These are phyloP conservation scores for Dicranocentrus wangi DNA, from an alignment of 2,888 invertebrate genomes.

Conservation along the genomic window DNA sequence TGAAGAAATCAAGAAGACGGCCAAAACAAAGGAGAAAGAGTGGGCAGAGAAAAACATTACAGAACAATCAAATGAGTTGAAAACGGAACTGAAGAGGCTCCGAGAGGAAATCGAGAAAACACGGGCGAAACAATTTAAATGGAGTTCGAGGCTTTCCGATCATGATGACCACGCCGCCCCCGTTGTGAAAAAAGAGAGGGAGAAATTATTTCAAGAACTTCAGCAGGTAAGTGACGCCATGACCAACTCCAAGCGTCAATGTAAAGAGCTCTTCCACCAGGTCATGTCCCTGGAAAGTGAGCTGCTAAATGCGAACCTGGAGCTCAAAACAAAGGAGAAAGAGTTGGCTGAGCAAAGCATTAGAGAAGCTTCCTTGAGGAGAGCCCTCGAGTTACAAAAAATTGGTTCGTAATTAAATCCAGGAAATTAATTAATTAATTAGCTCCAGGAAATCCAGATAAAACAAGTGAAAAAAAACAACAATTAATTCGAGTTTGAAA, in stretches of 20 bases:
- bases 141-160: constrained; percentile 90
- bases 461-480: too few relatives aligned
- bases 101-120: constrained; percentile 98
- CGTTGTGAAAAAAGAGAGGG: constrained; percentile 75
- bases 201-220: constrained; percentile 29
- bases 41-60: constrained; percentile 89
- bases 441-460: too few relatives aligned
- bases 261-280: constrained; percentile 81
- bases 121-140: constrained; percentile 91
- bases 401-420: too few relatives aligned
- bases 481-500: too few relatives aligned
- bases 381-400: constrained; percentile 93
- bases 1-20: constrained; percentile 83
- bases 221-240: constrained; percentile 46
- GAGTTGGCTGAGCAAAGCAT: constrained; percentile 93
- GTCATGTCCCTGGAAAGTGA: constrained; percentile 90
- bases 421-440: too few relatives aligned
- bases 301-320: constrained; percentile 79
- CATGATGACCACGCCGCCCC: constrained; percentile 93
- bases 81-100: constrained; percentile 90
- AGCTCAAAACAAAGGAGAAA: constrained; percentile 86
- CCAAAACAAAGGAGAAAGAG: constrained; percentile 89
- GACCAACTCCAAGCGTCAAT: constrained; percentile 64
- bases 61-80: constrained; percentile 88
- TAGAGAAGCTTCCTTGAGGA: constrained; percentile 89